Percentiles rank a stretch among this genome's conserved stretches.
Evolutionary conservation across 2,888 invertebrate genomes (phyloP).

Genomic region (Apamea anceps): DNA sequence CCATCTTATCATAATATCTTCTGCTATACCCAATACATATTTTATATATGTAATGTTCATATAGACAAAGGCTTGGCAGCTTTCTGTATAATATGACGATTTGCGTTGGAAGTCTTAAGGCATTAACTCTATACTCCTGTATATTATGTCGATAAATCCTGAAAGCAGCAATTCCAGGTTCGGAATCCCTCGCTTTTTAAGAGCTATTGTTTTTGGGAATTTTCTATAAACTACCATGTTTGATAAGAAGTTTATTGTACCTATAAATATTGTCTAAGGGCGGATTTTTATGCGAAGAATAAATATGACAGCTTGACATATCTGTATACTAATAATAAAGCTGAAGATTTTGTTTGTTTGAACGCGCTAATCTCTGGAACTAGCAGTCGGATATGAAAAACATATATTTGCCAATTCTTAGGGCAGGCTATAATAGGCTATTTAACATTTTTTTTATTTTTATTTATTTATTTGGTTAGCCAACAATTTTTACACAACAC

Average conservation of each 20-base stretch:
- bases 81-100: constrained; percentile 82
- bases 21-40: background rate
- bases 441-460: no score
- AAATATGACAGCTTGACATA: no score
- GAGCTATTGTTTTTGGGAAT: constrained; percentile 28
- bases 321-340: no score
- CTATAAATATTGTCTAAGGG: background rate
- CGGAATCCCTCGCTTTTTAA: constrained; percentile 40
- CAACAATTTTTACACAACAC: no score
- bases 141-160: constrained; percentile 82
- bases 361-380: no score
- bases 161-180: constrained; percentile 66
- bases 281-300: no score
- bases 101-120: constrained; percentile 73
- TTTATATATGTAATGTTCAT: constrained; percentile 24
- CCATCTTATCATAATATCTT: background rate
- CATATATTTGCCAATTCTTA: no score
- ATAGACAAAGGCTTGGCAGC: constrained; percentile 69
- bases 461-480: no score
- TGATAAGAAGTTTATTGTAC: constrained; percentile 8
- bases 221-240: constrained; percentile 11
- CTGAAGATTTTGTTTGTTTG: no score
- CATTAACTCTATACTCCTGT: constrained; percentile 80
- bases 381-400: no score
- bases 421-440: no score